phyloP scores from a whole-genome alignment of 2,888 invertebrate genomes.

The Rhingia rostrata region DNA sequence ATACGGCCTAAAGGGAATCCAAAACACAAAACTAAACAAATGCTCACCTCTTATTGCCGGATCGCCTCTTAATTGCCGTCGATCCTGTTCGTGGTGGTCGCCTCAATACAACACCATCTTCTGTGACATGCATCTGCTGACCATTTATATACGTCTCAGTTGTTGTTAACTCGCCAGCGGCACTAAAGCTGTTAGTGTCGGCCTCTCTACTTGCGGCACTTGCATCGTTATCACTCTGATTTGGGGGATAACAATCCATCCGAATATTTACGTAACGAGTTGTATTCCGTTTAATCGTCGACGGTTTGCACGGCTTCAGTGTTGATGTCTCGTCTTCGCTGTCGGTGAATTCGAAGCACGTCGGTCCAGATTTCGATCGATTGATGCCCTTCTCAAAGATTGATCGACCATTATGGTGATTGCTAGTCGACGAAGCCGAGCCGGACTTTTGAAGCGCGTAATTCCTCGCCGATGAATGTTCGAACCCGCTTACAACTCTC shows the following conservation, averaged over 20 bases:
- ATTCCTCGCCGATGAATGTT: slow-evolving; percentile 77
- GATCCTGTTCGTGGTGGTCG: slow-evolving; percentile 85
- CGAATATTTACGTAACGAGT: slow-evolving; percentile 81
- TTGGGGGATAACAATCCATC: slow-evolving; percentile 82
- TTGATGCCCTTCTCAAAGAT: slow-evolving; percentile 81
- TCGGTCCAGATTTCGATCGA: slow-evolving; percentile 83
- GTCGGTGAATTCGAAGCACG: slow-evolving; percentile 81
- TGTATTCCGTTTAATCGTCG: slow-evolving; percentile 81
- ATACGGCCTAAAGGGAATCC: too few relatives aligned
- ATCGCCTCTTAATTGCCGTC: slow-evolving; percentile 88
- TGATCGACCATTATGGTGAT: slow-evolving; percentile 77
- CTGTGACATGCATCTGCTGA: slow-evolving; percentile 80
- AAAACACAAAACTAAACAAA: not conserved
- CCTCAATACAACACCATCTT: slow-evolving; percentile 84
- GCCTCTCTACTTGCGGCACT: slow-evolving; percentile 79
- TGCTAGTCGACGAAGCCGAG: slow-evolving; percentile 75
- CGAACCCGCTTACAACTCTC: slow-evolving; percentile 76
- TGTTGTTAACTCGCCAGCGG: slow-evolving; percentile 78
- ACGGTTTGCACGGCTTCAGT: slow-evolving; percentile 79
- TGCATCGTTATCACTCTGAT: slow-evolving; percentile 79
- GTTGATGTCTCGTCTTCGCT: slow-evolving; percentile 81
- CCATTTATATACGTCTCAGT: slow-evolving; percentile 77
- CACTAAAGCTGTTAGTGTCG: slow-evolving; percentile 75
- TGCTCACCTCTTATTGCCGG: slow-evolving; percentile 86
- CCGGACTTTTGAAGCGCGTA: slow-evolving; percentile 82